phyloP scores from a whole-genome alignment of 2,113 vertebrate genomes.

The Lepus americanus region DNA sequence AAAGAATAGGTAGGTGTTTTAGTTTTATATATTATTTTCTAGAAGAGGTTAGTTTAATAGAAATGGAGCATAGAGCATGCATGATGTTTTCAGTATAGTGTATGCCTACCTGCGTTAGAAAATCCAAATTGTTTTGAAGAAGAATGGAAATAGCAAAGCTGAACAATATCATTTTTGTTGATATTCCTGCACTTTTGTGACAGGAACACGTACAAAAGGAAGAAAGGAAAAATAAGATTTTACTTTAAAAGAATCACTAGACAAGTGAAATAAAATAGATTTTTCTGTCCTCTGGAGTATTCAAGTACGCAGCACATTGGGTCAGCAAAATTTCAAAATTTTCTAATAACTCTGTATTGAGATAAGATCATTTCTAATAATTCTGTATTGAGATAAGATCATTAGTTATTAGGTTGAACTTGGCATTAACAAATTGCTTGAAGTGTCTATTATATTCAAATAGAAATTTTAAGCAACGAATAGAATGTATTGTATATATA shows the following conservation, averaged over 20 bases:
- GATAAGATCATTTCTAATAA: not conserved
- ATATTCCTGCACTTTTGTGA: too few relatives aligned
- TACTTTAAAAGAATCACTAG: not conserved
- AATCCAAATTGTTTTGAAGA: not conserved
- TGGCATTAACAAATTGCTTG: not conserved
- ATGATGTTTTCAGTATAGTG: not conserved
- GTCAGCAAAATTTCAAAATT: not conserved
- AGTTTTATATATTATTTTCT: not conserved
- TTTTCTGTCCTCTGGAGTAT: not conserved
- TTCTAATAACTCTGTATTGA: not conserved
- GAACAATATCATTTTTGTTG: not conserved
- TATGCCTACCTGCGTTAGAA: not conserved
- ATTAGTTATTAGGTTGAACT: not conserved
- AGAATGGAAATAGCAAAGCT: not conserved
- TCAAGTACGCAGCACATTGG: not conserved
- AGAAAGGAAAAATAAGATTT: not conserved
- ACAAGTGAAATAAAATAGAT: not conserved
- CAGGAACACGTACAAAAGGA: not conserved
- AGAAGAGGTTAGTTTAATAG: not conserved
- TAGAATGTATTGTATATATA: too few relatives aligned
- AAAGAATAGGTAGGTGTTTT: not conserved
- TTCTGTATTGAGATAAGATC: not conserved
- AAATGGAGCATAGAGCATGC: not conserved
- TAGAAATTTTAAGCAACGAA: not conserved
- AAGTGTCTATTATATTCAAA: not conserved